Percentiles rank a stretch among this genome's conserved stretches.
These are phyloP conservation scores for Stegodyphus mimosarum DNA, from an alignment of 1,140 invertebrate species.

Conservation along the genomic window DNA sequence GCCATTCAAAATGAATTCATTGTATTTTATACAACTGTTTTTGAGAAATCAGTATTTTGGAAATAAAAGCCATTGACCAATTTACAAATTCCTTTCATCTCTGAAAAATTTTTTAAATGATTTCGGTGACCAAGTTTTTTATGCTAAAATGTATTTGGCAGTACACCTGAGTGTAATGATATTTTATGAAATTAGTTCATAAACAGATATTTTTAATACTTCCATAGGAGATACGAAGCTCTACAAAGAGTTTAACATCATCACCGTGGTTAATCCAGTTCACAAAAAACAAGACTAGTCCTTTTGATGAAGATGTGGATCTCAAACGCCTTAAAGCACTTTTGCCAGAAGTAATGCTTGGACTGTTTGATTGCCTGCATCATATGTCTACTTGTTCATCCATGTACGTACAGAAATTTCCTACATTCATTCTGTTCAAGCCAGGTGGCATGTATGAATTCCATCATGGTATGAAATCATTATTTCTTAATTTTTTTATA, in stretches of 20 bases:
- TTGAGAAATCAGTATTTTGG: too few species aligned
- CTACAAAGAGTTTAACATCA: slow-evolving; percentile 63
- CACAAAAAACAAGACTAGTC: slow-evolving; percentile 71
- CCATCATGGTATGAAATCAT: slow-evolving; percentile 73
- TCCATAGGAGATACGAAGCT: slow-evolving; percentile 64
- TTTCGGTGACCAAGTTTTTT: too few species aligned
- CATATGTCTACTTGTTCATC: slow-evolving; percentile 72
- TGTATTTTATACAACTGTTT: too few species aligned
- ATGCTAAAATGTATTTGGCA: too few species aligned
- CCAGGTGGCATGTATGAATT: slow-evolving; percentile 78
- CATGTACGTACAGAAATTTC: slow-evolving; percentile 73
- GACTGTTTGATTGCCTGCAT: slow-evolving; percentile 75
- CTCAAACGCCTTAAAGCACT: slow-evolving; percentile 73
- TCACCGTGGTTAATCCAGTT: slow-evolving; percentile 76
- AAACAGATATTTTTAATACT: not conserved
- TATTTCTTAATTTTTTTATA: too few species aligned
- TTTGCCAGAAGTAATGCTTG: slow-evolving; percentile 73
- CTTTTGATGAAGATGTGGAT: slow-evolving; percentile 70
- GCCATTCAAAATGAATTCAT: too few species aligned
- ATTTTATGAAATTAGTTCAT: not conserved
- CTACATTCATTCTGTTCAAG: slow-evolving; percentile 79
- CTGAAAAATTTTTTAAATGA: too few species aligned
- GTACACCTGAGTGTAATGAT: not conserved
- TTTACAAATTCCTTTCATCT: too few species aligned
- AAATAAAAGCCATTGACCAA: too few species aligned